These are phyloP conservation scores for Halichoeres trimaculatus DNA, from an alignment of 2,113 vertebrate genomes.

Conservation along the genomic window DNA sequence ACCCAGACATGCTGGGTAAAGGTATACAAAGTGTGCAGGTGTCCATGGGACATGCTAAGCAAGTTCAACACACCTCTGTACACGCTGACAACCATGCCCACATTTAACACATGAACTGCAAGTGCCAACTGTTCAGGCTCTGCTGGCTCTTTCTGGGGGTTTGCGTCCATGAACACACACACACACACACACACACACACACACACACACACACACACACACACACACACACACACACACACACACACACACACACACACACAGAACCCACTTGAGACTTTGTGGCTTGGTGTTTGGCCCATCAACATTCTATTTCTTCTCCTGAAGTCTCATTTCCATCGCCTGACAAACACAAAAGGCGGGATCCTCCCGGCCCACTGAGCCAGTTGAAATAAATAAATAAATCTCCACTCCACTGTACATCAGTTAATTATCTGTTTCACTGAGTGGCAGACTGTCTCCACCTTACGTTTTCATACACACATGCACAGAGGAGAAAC, in stretches of 20 bases:
- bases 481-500: not conserved
- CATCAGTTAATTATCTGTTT: constrained; percentile 79
- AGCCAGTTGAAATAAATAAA: constrained; percentile 68
- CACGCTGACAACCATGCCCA: constrained; percentile 78
- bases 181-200: constrained; percentile 33
- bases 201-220: no score
- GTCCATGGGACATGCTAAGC: constrained; percentile 76
- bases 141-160: constrained; percentile 69
- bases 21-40: constrained; percentile 77
- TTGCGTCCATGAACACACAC: constrained; percentile 22
- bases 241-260: constrained; percentile 28
- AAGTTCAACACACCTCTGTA: constrained; percentile 77
- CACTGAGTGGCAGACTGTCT: constrained; percentile 77
- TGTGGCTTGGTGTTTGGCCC: constrained; percentile 73
- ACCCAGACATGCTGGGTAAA: constrained; percentile 67
- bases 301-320: constrained; percentile 71
- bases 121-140: constrained; percentile 76
- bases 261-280: constrained; percentile 60
- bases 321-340: constrained; percentile 77
- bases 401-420: constrained; percentile 52
- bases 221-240: constrained; percentile 4
- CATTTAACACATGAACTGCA: constrained; percentile 81
- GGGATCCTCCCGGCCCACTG: constrained; percentile 52
- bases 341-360: constrained; percentile 69
- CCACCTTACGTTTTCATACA: constrained; percentile 53